phyloP scores from a whole-genome alignment of 2,888 invertebrate species.

The Helleia helle region DNA sequence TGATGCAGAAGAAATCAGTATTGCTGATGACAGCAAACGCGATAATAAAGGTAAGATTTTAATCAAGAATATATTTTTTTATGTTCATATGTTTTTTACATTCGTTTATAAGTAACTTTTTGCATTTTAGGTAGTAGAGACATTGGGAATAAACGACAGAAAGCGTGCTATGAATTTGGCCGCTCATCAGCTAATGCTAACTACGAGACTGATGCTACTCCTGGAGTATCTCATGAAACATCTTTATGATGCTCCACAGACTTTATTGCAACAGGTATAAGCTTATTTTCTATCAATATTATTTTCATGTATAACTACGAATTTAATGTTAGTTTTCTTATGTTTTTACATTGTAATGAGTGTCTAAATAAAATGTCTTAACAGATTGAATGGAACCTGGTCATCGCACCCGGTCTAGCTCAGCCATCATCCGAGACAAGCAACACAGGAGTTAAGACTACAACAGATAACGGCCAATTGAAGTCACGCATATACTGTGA shows the following conservation, averaged over 20 bases:
- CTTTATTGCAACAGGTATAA: slow-evolving; percentile 86
- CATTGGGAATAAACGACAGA: slow-evolving; percentile 52
- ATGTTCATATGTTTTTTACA: too few relatives aligned
- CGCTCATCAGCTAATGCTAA: slow-evolving; percentile 82
- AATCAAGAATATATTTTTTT: too few relatives aligned
- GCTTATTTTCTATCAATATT: too few relatives aligned
- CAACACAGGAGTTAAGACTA: slow-evolving; percentile 35
- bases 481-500: slow-evolving; percentile 63
- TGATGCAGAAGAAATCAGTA: slow-evolving; percentile 97
- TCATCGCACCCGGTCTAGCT: slow-evolving; percentile 58
- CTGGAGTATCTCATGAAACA: slow-evolving; percentile 97
- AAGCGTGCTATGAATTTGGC: slow-evolving; percentile 47
- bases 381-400: slow-evolving; percentile 68
- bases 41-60: slow-evolving; percentile 65
- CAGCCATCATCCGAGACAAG: slow-evolving; percentile 45
- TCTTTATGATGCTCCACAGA: slow-evolving; percentile 93
- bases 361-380: slow-evolving; percentile 12
- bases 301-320: too few relatives aligned
- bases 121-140: slow-evolving; percentile 50
- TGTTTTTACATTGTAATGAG: too few relatives aligned
- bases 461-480: slow-evolving; percentile 39
- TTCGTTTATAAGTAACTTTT: slow-evolving; percentile 10
- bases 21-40: slow-evolving; percentile 86
- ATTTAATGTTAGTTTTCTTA: too few relatives aligned
- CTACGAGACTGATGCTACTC: slow-evolving; percentile 87